Evolutionary conservation across 2,888 invertebrate genomes (phyloP).

Genomic region (Lasioglossum oenotherae): DNA sequence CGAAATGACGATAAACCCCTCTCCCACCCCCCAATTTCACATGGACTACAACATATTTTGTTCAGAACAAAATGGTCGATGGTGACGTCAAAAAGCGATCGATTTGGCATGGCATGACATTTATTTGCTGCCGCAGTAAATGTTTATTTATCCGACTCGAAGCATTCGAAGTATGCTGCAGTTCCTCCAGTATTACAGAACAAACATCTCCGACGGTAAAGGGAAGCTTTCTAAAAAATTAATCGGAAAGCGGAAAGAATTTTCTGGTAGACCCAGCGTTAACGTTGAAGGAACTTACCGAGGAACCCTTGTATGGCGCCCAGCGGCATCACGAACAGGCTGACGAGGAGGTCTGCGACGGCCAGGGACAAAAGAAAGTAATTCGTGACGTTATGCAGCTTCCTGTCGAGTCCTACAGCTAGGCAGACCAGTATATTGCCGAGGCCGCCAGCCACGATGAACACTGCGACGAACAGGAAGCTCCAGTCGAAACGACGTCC

Average conservation of each 20-base stretch:
- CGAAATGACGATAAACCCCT: too few species aligned
- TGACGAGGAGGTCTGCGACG: constrained; percentile 96
- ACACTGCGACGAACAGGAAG: constrained; percentile 92
- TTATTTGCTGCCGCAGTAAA: too few species aligned
- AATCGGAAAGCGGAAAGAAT: background rate
- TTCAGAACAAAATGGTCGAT: too few species aligned
- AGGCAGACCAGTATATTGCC: constrained; percentile 97
- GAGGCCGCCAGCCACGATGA: constrained; percentile 94
- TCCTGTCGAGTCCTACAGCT: constrained; percentile 95
- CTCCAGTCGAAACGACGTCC: constrained; percentile 88
- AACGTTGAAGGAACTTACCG: constrained; percentile 87
- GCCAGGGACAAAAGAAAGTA: constrained; percentile 97
- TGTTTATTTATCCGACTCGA: too few species aligned
- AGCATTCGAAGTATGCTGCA: background rate
- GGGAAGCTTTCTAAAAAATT: background rate
- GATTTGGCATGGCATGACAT: too few species aligned
- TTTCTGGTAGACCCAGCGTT: background rate
- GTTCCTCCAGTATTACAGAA: background rate
- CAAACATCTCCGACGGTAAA: background rate
- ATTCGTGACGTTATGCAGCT: constrained; percentile 97
- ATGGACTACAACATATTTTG: too few species aligned
- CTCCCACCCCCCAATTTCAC: too few species aligned
- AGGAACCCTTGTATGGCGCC: constrained; percentile 97
- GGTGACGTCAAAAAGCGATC: too few species aligned
- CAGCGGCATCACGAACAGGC: constrained; percentile 97